phyloP scores from a whole-genome alignment of 2,888 invertebrate genomes.

The Diaperis boleti region DNA sequence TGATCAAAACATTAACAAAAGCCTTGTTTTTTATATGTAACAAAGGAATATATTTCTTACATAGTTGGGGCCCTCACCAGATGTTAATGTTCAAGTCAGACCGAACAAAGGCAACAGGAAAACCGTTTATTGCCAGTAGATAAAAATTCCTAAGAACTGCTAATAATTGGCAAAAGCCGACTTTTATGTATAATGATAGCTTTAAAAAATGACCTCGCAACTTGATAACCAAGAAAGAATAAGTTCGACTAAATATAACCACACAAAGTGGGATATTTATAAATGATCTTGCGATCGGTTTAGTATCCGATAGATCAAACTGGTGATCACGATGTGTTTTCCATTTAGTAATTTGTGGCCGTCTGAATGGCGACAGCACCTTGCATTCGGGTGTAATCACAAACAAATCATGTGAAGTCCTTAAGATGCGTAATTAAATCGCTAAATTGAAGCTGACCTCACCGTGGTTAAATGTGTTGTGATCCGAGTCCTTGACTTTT shows the following conservation, averaged over 20 bases:
- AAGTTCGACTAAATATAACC: slow-evolving; percentile 2
- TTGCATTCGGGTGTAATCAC: slow-evolving; percentile 9
- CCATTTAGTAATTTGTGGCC: slow-evolving; percentile 12
- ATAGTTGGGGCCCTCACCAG: too few relatives aligned
- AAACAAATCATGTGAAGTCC: slow-evolving; percentile 15
- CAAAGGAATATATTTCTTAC: too few relatives aligned
- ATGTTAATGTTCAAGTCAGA: too few relatives aligned
- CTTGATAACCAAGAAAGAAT: background rate
- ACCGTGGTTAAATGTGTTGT: slow-evolving; percentile 17
- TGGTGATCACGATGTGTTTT: background rate
- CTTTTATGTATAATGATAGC: background rate
- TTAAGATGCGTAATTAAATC: slow-evolving; percentile 32
- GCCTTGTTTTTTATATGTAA: too few relatives aligned
- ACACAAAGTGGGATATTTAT: slow-evolving; percentile 6
- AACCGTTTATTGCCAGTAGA: background rate
- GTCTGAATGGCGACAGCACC: background rate
- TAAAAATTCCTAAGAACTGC: too few relatives aligned
- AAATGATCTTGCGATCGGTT: slow-evolving; percentile 10
- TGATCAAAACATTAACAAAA: too few relatives aligned
- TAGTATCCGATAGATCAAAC: slow-evolving; percentile 1
- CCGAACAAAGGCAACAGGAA: too few relatives aligned
- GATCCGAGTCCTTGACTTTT: slow-evolving; percentile 30
- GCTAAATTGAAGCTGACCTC: slow-evolving; percentile 30
- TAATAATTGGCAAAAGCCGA: background rate
- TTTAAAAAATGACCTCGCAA: slow-evolving; percentile 19